These are phyloP conservation scores for Tetranychus urticae DNA, from an alignment of 1,140 invertebrate genomes.

Conservation along the genomic window DNA sequence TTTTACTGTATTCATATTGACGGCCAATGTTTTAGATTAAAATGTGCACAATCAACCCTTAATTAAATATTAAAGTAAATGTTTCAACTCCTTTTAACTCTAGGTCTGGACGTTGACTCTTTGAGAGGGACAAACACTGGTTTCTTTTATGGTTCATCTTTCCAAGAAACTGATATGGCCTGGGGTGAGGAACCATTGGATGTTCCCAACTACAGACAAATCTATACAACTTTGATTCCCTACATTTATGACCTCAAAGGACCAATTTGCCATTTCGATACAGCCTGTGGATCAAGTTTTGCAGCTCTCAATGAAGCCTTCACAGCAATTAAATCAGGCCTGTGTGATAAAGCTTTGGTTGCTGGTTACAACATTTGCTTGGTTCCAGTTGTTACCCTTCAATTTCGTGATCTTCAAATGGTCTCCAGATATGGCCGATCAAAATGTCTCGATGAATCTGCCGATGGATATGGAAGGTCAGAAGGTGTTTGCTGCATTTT, in stretches of 20 bases:
- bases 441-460: not conserved
- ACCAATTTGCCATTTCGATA: conserved; percentile 76
- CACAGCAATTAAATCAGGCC: conserved; percentile 2
- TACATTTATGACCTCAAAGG: conserved; percentile 65
- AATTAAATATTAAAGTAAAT: too few relatives aligned
- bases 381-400: conserved; percentile 20
- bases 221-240: conserved; percentile 86
- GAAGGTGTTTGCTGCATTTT: conserved; percentile 37
- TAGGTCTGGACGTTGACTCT: conserved; percentile 17
- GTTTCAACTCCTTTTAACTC: conserved; percentile 4
- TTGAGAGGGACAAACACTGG: conserved; percentile 44
- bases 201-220: conserved; percentile 63
- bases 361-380: conserved; percentile 25
- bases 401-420: conserved; percentile 10
- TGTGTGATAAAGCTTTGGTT: conserved; percentile 21
- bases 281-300: conserved; percentile 49
- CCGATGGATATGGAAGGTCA: conserved; percentile 20
- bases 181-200: not conserved
- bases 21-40: too few relatives aligned
- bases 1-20: too few relatives aligned
- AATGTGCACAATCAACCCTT: too few relatives aligned
- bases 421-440: not conserved
- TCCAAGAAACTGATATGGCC: conserved; percentile 4
- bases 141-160: conserved; percentile 64
- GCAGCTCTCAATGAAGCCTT: not conserved